These are phyloP conservation scores for Acrocephalus kingi DNA, from an alignment of 2,113 vertebrate genomes.

Conservation along the genomic window DNA sequence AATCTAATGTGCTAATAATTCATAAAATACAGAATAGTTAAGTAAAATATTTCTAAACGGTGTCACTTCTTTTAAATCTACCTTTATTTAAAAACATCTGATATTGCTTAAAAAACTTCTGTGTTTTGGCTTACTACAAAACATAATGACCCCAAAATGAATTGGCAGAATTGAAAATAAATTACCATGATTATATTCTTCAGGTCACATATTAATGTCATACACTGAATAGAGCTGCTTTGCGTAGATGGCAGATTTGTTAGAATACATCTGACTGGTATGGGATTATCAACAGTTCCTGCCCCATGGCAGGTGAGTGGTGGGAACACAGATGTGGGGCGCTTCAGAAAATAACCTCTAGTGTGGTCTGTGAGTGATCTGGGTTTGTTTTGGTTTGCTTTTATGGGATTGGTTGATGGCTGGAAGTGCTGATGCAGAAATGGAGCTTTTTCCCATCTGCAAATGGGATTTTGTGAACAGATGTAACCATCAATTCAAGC, in stretches of 20 bases:
- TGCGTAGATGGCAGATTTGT: background rate
- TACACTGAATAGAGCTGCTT: background rate
- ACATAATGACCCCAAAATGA: background rate
- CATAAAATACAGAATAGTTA: background rate
- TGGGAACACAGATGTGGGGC: background rate
- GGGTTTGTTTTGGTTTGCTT: background rate
- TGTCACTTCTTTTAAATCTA: background rate
- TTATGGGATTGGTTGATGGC: background rate
- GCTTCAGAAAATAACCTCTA: background rate
- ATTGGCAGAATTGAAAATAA: background rate
- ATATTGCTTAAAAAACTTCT: background rate
- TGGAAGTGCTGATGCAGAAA: background rate
- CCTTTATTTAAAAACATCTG: background rate
- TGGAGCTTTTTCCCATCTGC: slow-evolving; percentile 2
- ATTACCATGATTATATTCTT: background rate
- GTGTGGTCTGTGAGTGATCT: background rate
- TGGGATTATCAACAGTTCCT: background rate
- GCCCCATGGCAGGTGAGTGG: background rate
- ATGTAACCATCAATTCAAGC: slow-evolving; percentile 31
- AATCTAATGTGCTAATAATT: background rate
- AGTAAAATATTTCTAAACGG: background rate
- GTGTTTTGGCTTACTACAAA: background rate
- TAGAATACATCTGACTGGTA: background rate
- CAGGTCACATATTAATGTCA: background rate
- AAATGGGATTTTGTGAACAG: slow-evolving; percentile 45